phyloP scores from a whole-genome alignment of 2,888 invertebrate species.

The Drosophila incognita region DNA sequence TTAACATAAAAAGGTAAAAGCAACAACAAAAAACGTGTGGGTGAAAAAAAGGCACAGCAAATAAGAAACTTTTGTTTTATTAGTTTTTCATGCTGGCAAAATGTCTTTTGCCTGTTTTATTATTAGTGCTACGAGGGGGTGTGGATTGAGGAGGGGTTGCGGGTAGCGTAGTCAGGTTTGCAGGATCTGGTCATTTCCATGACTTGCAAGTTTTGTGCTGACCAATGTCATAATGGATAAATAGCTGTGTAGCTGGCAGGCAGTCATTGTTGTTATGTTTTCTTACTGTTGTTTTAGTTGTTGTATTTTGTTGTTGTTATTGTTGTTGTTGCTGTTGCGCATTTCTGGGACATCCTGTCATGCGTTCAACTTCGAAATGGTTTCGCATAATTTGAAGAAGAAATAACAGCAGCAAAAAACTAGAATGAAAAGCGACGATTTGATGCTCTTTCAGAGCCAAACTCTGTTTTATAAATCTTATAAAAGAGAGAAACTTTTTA shows the following conservation, averaged over 20 bases:
- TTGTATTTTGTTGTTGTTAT: conserved; percentile 8
- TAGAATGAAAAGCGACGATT: not conserved
- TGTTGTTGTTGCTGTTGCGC: conserved; percentile 14
- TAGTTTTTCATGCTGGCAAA: conserved; percentile 74
- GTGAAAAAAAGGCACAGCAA: conserved; percentile 46
- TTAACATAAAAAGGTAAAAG: conserved; percentile 78
- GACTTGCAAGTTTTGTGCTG: conserved; percentile 82
- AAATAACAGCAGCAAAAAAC: conserved; percentile 34
- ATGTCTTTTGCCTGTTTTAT: conserved; percentile 77
- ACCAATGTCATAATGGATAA: conserved; percentile 76
- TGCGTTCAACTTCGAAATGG: conserved; percentile 83
- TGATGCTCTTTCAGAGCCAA: not conserved
- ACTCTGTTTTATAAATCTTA: not conserved
- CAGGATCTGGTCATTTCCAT: conserved; percentile 61
- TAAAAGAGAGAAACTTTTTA: not conserved
- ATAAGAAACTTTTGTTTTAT: conserved; percentile 78
- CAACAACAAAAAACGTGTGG: conserved; percentile 16
- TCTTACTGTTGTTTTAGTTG: conserved; percentile 1
- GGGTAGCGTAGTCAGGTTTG: not conserved
- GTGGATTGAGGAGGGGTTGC: not conserved
- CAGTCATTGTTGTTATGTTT: conserved; percentile 7
- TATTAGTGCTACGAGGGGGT: conserved; percentile 48
- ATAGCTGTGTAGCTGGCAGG: conserved; percentile 17
- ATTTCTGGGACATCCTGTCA: conserved; percentile 66
- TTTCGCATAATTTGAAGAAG: conserved; percentile 84